Evolutionary conservation across 2,797 vertebrate genomes (phyloP).

Genomic region (Poliocrania exsul): DNA sequence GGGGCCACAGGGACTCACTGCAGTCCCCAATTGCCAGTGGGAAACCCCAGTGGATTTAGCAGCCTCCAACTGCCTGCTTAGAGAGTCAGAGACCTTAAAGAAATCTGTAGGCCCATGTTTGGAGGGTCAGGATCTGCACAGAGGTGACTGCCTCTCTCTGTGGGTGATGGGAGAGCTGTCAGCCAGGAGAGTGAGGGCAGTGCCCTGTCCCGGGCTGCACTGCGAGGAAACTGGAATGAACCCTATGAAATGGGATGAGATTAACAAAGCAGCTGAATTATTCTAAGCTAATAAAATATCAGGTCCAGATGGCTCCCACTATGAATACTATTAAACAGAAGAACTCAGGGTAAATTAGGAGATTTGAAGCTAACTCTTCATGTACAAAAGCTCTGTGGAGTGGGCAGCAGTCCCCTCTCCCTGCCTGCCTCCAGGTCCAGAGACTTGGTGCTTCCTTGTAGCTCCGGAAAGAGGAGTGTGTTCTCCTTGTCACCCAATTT

Average conservation of each 20-base stretch:
- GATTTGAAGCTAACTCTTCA: slow-evolving; percentile 40
- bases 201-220: slow-evolving; percentile 13
- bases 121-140: neutral
- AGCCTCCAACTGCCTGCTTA: neutral
- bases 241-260: slow-evolving; percentile 59
- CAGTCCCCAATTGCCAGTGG: rapidly evolving
- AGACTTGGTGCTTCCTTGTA: neutral
- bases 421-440: neutral
- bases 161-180: neutral
- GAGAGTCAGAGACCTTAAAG: neutral
- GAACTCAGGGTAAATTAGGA: slow-evolving; percentile 66
- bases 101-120: neutral
- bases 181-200: neutral
- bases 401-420: neutral
- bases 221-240: neutral
- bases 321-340: slow-evolving; percentile 60
- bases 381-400: neutral
- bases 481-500: neutral
- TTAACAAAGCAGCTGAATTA: slow-evolving; percentile 65
- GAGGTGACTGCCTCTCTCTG: neutral
- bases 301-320: slow-evolving; percentile 62
- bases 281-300: slow-evolving; percentile 70
- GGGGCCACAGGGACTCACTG: neutral
- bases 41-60: neutral
- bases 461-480: neutral